Conservation (phyloP, 2,797 vertebrate species). For the Brotula barbata region DNA sequence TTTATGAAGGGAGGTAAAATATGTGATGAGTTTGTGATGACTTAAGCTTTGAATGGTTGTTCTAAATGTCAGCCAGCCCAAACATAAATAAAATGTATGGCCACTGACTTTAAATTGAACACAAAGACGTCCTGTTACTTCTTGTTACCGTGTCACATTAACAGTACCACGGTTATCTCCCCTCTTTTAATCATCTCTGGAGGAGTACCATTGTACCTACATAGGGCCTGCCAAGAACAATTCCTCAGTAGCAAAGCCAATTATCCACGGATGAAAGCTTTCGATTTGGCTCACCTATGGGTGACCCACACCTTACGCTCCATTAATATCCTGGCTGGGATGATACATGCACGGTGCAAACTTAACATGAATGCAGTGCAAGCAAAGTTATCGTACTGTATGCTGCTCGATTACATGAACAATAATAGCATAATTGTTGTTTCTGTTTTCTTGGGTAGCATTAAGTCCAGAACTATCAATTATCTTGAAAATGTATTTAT, state of each 20-base stretch:
- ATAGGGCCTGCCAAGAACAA: slow-evolving; percentile 41
- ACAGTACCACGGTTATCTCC: slow-evolving; percentile 23
- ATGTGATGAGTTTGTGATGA: slow-evolving; percentile 19
- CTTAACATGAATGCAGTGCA: slow-evolving; percentile 14
- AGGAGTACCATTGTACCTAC: slow-evolving; percentile 39
- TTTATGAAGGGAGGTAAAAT: slow-evolving; percentile 21
- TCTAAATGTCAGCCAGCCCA: neutral
- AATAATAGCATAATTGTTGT: slow-evolving; percentile 10
- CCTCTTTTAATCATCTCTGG: slow-evolving; percentile 43
- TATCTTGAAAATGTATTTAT: too few species aligned
- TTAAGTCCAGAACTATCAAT: too few species aligned
- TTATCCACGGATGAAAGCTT: slow-evolving; percentile 63
- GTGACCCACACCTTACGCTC: slow-evolving; percentile 34
- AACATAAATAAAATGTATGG: slow-evolving; percentile 3
- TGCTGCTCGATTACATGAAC: neutral
- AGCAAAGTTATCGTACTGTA: neutral
- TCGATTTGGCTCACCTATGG: slow-evolving; percentile 57
- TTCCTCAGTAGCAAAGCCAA: slow-evolving; percentile 59
- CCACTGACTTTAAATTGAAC: slow-evolving; percentile 8
- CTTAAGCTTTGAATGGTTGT: neutral
- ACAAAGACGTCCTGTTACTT: slow-evolving; percentile 24
- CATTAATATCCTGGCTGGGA: slow-evolving; percentile 48
- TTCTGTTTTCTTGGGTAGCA: slow-evolving; percentile 4
- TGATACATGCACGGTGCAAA: neutral
- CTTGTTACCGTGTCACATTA: neutral